Conservation (phyloP, 2,888 invertebrate species). For the Drosophila phalerata region DNA sequence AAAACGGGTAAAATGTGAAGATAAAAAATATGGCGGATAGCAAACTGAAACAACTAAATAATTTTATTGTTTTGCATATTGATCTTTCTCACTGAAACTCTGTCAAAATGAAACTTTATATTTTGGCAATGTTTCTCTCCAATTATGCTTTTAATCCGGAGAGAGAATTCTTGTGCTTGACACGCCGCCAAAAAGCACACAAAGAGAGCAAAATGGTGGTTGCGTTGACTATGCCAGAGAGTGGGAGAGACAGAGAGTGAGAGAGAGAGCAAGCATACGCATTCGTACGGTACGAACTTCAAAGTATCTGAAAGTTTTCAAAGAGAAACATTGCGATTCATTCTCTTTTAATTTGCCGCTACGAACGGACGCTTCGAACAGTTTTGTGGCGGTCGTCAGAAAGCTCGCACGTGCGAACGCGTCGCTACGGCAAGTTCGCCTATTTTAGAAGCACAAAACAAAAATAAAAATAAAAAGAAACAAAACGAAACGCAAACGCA, state of each 20-base stretch:
- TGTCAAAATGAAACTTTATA: slow-evolving; percentile 8
- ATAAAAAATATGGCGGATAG: too few species aligned
- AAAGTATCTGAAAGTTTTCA: slow-evolving; percentile 54
- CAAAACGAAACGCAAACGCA: slow-evolving; percentile 54
- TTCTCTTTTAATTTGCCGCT: slow-evolving; percentile 61
- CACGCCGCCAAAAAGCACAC: slow-evolving; percentile 36
- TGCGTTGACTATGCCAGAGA: slow-evolving; percentile 25
- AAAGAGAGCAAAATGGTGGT: slow-evolving; percentile 44
- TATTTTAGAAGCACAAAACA: slow-evolving; percentile 43
- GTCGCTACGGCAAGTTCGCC: slow-evolving; percentile 54
- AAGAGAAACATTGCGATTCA: slow-evolving; percentile 54
- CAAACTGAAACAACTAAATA: too few species aligned
- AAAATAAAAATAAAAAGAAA: slow-evolving; percentile 48
- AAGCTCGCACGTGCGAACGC: slow-evolving; percentile 75
- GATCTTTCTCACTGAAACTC: slow-evolving; percentile 10
- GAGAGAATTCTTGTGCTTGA: slow-evolving; percentile 21
- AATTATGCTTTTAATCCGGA: slow-evolving; percentile 23
- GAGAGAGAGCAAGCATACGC: slow-evolving; percentile 22
- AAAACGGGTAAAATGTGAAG: too few species aligned
- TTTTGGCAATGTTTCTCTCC: slow-evolving; percentile 35
- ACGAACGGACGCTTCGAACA: slow-evolving; percentile 52
- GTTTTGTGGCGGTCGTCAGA: slow-evolving; percentile 68
- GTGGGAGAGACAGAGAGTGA: slow-evolving; percentile 6
- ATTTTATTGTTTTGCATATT: neutral
- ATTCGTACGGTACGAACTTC: slow-evolving; percentile 28